These are phyloP conservation scores for Melanocharis versteri DNA, from an alignment of 2,113 vertebrate genomes.

Conservation along the genomic window DNA sequence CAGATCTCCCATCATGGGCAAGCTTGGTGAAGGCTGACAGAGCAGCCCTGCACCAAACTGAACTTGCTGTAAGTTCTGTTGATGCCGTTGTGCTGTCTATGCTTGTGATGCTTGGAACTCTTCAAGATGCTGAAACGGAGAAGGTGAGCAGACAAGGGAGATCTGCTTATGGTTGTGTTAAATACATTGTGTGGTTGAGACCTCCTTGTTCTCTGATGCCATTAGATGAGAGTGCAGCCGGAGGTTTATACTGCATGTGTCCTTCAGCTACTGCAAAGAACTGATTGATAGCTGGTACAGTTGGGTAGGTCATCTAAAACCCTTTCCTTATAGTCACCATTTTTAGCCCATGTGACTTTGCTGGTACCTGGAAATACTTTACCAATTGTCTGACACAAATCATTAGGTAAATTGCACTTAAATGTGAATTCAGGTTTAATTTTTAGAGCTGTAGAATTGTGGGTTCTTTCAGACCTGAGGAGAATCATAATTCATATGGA, in stretches of 20 bases:
- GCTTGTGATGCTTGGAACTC: neutral
- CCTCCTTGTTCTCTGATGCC: neutral
- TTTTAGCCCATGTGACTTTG: neutral
- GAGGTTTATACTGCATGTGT: neutral
- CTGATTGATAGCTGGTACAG: neutral
- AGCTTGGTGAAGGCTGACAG: neutral
- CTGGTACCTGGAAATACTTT: neutral
- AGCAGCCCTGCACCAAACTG: neutral
- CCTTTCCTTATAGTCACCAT: neutral
- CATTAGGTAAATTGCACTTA: neutral
- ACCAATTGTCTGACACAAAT: neutral
- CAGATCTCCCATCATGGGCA: fast-evolving
- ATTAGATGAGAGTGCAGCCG: neutral
- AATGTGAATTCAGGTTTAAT: neutral
- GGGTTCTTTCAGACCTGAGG: neutral
- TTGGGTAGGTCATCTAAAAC: neutral
- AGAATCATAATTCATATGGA: neutral
- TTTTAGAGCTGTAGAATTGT: neutral
- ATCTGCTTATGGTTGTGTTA: neutral
- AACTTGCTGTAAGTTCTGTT: neutral
- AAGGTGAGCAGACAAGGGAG: neutral
- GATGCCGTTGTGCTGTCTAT: fast-evolving
- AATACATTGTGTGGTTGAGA: neutral
- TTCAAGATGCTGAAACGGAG: neutral
- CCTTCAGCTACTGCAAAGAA: neutral